These are phyloP conservation scores for Zosterops japonicus DNA, from an alignment of 2,113 vertebrate genomes.

Conservation along the genomic window DNA sequence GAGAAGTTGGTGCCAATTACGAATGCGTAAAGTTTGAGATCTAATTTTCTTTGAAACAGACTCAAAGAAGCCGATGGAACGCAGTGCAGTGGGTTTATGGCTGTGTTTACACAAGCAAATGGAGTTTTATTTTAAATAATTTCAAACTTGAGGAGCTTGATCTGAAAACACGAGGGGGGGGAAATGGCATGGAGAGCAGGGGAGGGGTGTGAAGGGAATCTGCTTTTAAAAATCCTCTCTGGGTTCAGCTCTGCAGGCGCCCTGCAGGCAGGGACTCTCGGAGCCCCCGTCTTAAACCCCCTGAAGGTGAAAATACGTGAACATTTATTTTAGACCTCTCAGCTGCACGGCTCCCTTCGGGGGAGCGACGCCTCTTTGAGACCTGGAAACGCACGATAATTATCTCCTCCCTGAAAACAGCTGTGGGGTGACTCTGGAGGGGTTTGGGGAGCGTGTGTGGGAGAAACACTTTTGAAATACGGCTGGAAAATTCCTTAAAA, in stretches of 20 bases:
- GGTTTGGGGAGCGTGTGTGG: accelerated
- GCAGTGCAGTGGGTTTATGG: slow-evolving; percentile 2
- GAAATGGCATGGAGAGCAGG: too few relatives aligned
- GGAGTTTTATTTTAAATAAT: slow-evolving; percentile 41
- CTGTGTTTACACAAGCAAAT: slow-evolving; percentile 43
- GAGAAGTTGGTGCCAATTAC: slow-evolving; percentile 83
- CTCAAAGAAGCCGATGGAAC: slow-evolving; percentile 52
- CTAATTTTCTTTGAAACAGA: slow-evolving; percentile 70
- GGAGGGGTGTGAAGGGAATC: background rate
- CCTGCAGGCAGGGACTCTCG: background rate
- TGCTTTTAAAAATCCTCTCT: background rate
- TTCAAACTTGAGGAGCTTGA: background rate
- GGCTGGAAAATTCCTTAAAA: accelerated
- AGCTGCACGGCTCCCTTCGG: background rate
- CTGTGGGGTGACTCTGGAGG: background rate
- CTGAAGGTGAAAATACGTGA: background rate
- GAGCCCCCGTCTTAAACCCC: background rate
- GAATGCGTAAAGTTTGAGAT: slow-evolving; percentile 79
- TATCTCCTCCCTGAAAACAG: background rate
- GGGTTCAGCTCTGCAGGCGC: background rate
- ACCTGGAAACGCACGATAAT: background rate
- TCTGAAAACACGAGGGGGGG: background rate
- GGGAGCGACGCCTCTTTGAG: background rate
- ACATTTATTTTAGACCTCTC: background rate
- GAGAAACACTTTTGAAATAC: background rate